A percentile compares a stretch with the other conserved stretches of the same genome.
Conservation (phyloP, 2,888 invertebrate genomes). For the Leptinotarsa tumamoca region DNA sequence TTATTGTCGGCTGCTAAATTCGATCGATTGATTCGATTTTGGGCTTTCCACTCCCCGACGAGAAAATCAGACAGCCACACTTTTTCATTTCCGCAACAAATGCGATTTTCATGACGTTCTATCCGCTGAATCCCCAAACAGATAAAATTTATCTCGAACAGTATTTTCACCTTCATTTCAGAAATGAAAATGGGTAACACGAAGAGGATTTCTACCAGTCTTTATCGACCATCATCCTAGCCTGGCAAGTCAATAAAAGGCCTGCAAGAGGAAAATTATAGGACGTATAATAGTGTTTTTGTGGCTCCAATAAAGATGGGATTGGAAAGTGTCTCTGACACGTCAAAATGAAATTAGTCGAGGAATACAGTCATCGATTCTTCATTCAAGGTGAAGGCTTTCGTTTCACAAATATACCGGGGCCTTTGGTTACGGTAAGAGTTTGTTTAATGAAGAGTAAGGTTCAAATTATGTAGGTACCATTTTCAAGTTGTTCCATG, state of each 20-base stretch:
- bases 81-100: conserved; percentile 1
- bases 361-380: neutral
- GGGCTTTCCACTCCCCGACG: too few relatives aligned
- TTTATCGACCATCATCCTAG: neutral
- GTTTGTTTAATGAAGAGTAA: too few relatives aligned
- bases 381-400: neutral
- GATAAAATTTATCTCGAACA: neutral
- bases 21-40: neutral
- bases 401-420: neutral
- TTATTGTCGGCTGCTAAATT: neutral
- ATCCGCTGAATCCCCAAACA: neutral
- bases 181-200: neutral
- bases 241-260: neutral
- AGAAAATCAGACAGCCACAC: neutral
- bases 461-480: too few relatives aligned
- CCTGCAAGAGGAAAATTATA: neutral
- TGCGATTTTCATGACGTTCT: neutral
- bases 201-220: neutral
- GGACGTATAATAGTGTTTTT: neutral
- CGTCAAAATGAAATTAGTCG: neutral
- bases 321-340: neutral
- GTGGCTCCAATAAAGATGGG: neutral
- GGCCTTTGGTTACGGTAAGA: too few relatives aligned
- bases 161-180: neutral
- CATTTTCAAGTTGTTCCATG: too few relatives aligned